Evolutionary conservation across 2,888 invertebrate species (phyloP).

Genomic region (Dryococelus australis): DNA sequence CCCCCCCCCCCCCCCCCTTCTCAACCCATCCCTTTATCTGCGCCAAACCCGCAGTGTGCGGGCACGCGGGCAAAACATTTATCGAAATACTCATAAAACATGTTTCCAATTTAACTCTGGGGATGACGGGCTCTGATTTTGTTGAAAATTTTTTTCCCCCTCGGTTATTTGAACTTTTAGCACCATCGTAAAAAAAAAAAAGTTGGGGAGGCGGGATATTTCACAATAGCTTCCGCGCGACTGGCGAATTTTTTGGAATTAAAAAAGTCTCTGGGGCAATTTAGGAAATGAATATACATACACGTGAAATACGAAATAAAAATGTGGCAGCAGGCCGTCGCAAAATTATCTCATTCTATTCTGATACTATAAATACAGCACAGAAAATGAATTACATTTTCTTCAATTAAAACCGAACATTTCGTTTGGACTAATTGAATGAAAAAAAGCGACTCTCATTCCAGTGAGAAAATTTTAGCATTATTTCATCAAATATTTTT

Average conservation of each 20-base stretch:
- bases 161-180: neutral
- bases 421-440: too few species aligned
- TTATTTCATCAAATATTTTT: too few species aligned
- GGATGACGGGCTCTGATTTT: slow-evolving; percentile 3
- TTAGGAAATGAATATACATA: slow-evolving; percentile 27
- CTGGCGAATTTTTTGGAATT: slow-evolving; percentile 22
- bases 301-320: neutral
- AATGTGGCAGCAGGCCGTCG: neutral
- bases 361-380: neutral
- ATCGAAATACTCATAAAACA: slow-evolving; percentile 29
- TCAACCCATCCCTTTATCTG: neutral
- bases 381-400: neutral
- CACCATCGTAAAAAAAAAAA: slow-evolving; percentile 3
- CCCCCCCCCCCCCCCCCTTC: neutral
- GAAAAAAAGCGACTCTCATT: neutral
- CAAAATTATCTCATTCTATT: neutral
- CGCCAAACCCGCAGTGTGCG: neutral
- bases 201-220: neutral
- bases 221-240: slow-evolving; percentile 6
- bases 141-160: slow-evolving; percentile 2
- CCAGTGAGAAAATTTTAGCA: neutral
- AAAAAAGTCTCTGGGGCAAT: slow-evolving; percentile 12
- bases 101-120: slow-evolving; percentile 19
- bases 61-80: slow-evolving; percentile 24
- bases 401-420: neutral